Base-by-base conservation (phyloP, 53 echinoderm and acorn worm species). In the Arbacia lixula region DNA sequence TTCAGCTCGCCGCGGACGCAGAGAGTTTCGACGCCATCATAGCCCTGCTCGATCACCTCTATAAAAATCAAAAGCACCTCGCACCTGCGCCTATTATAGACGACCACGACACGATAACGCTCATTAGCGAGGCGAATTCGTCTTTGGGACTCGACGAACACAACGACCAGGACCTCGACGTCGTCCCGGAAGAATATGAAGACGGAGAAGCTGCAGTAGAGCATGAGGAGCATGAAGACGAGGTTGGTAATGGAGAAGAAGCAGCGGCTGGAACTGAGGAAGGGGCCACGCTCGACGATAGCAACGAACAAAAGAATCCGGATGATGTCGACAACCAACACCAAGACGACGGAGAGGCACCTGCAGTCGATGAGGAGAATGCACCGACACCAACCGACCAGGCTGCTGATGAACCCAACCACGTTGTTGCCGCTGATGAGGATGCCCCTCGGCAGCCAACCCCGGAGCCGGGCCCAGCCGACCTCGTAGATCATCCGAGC, bases 1-100 rank as follows among this genome's bases (percentile, higher is more conserved):
- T 96, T 43, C 90, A 93, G 36, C 86, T 96, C 8, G 96, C 96
- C 21, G 91, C 93, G 8, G 91, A 93, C 61, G 86, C 87, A 28
- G 93, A 77, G 16, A 77, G 74, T 26, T 77, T 77, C 25, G 36
- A 77, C 77, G 77, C 40, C 38, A 58, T 77, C 40, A 77, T 77
- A 36, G 77, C 77, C 8, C 38, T 77, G 2, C 40, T 77, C 20
- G 77, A 77, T 12, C 77, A 39, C 25, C 37, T 54, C 21, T 77
- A 77, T 39, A 39, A 37, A 20, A 33, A 65, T 26, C 40, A 27
- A 4, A 69, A 43, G 17, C 6, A 6, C 12, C 26, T 5, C 12
- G 2, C 38, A 27, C 42, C 42, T 27, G 12, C 46, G 26, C 3
- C 69, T 29, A 46, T 46, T 8, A 43, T 43, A 40, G 43, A 41